A percentile compares a stretch with the other conserved stretches of the same genome.
These are phyloP conservation scores for Phaonia tiefii DNA, from an alignment of 2,888 invertebrate species.

Conservation along the genomic window DNA sequence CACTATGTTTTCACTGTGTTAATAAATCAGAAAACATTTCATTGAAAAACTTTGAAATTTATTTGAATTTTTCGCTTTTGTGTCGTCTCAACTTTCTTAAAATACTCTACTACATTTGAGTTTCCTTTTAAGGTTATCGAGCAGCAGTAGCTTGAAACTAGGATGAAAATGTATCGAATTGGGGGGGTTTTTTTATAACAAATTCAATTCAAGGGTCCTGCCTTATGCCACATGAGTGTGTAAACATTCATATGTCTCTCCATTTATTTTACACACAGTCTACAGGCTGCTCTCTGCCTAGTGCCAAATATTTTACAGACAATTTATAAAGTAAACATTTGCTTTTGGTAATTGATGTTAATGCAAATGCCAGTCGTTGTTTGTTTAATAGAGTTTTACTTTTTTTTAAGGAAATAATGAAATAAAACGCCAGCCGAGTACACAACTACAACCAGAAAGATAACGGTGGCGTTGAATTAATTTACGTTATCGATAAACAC, in stretches of 20 bases:
- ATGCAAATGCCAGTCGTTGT: conserved; percentile 48
- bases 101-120: no score
- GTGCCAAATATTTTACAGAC: conserved; percentile 63
- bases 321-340: conserved; percentile 66
- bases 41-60: conserved; percentile 64
- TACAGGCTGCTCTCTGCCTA: no score
- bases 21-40: conserved; percentile 57
- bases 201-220: conserved; percentile 51
- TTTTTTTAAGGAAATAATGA: neutral
- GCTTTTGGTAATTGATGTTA: conserved; percentile 63
- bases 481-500: no score
- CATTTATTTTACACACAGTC: neutral
- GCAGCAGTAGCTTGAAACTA: neutral
- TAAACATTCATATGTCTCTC: neutral
- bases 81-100: conserved; percentile 2
- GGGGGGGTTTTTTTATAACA: conserved; percentile 48
- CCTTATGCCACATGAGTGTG: neutral
- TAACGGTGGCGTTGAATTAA: no score
- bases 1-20: conserved; percentile 20
- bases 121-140: neutral
- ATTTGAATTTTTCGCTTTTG: conserved; percentile 58
- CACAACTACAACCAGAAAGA: no score
- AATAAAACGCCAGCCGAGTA: no score
- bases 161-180: conserved; percentile 43
- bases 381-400: conserved; percentile 50